Base-by-base conservation (phyloP, 2,113 vertebrate species). In the Chroicocephalus ridibundus region DNA sequence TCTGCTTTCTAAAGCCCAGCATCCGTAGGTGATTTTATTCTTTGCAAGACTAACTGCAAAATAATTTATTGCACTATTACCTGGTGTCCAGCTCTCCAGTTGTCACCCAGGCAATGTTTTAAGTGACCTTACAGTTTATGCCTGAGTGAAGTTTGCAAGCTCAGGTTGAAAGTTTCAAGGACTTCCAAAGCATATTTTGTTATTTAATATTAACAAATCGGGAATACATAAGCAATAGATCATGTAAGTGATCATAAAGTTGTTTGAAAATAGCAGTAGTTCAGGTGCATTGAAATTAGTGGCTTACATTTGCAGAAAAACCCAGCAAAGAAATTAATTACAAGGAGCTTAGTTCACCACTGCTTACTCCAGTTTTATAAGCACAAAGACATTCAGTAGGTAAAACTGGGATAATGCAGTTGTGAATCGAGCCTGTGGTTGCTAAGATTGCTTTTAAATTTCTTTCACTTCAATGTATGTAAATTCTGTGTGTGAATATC, bases 1-100 rank as follows among this genome's bases (percentile, higher is more conserved):
- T 97, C 96, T 97, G 95, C 96, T 96, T 86, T 74, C 91, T 51
- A 93, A 96, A 96, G 95, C 96, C 94, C 95, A 96, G 97, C 71
- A 86, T 81, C 58, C 34, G 76, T 47, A 68, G 38, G 24, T 83
- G 51, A 64, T 75, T 91, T 72, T 66, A 34, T 51, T 72, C 36
- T 77, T 93, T 88, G 29, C 64, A 52, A 90, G 70, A 54, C 26
- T 27, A 58, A 79, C 44, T 42, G 86, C 21, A 6, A 86, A 86
- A 44, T 84, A 88, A 94, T 60, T 83, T 78, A 66, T 83, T 92
- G 27, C 27, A 46, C 51, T 87, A 32, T 65, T 66, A 85, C 40
- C 84, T 89, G 93, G 74, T 87, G 90, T 65, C 70, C 70, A 83
- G 66, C 51, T 24, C 12, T 58, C n/a, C 80, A 61, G 34, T 75